Conservation (phyloP, 2,888 invertebrate genomes). For the Dermolepida albohirtum region DNA sequence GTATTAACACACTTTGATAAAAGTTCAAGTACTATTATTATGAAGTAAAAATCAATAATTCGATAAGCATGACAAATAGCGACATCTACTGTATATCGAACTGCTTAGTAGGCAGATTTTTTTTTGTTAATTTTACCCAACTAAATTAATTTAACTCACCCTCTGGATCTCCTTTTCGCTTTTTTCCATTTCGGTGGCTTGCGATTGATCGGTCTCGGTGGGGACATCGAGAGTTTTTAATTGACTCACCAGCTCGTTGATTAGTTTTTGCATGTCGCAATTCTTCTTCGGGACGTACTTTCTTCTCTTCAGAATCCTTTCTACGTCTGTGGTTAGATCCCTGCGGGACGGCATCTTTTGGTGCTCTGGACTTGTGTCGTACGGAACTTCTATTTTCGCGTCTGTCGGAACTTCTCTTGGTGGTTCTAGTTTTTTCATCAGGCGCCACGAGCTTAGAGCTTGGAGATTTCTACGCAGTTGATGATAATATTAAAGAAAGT, state of each 20-base stretch:
- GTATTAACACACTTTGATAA: too few species aligned
- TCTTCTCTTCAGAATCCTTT: slow-evolving; percentile 50
- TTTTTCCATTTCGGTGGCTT: slow-evolving; percentile 66
- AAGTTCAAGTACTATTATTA: too few species aligned
- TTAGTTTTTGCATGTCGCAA: slow-evolving; percentile 63
- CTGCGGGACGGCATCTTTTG: slow-evolving; percentile 67
- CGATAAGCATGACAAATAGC: too few species aligned
- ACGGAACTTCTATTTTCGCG: slow-evolving; percentile 61
- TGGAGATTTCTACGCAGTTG: slow-evolving; percentile 40
- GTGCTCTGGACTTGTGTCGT: slow-evolving; percentile 70
- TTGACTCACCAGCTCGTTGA: slow-evolving; percentile 62
- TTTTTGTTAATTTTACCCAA: too few species aligned
- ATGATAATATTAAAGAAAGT: not conserved
- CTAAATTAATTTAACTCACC: slow-evolving; percentile 62
- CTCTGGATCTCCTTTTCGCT: slow-evolving; percentile 71
- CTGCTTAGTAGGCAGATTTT: too few species aligned
- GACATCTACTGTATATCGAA: too few species aligned
- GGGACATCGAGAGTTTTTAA: slow-evolving; percentile 58
- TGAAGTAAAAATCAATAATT: too few species aligned
- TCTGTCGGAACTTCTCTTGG: slow-evolving; percentile 27
- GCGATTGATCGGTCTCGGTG: slow-evolving; percentile 64
- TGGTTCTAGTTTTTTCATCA: slow-evolving; percentile 43
- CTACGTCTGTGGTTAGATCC: slow-evolving; percentile 56
- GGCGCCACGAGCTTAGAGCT: slow-evolving; percentile 43
- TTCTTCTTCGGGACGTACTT: slow-evolving; percentile 61